Evolutionary conservation across 2,797 vertebrate genomes (phyloP).

Genomic region (Linurgus olivaceus): DNA sequence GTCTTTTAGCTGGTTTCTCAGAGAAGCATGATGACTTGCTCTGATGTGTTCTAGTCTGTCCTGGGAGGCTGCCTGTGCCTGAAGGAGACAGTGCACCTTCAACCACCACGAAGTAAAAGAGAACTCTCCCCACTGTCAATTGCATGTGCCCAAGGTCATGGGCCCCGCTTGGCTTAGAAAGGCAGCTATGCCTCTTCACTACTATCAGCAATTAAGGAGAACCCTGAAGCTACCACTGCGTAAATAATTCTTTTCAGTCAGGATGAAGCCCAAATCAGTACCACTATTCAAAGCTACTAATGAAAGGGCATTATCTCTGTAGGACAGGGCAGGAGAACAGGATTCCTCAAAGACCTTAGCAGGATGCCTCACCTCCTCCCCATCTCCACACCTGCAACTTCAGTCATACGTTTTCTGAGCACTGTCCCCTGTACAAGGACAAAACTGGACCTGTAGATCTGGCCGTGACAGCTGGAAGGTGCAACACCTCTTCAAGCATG

Average conservation of each 20-base stretch:
- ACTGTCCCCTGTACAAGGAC: neutral
- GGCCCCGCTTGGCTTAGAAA: neutral
- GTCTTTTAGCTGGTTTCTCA: conserved; percentile 83
- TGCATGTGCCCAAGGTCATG: neutral
- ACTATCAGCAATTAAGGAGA: neutral
- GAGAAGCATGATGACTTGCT: conserved; percentile 79
- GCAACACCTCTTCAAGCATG: neutral
- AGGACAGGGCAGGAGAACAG: neutral
- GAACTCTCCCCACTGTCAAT: fast-evolving
- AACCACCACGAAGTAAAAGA: neutral
- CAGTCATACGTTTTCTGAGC: neutral
- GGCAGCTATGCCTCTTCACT: neutral
- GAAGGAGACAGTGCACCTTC: neutral
- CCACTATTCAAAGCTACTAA: neutral
- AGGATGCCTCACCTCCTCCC: neutral
- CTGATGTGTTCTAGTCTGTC: conserved; percentile 87
- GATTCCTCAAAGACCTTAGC: neutral
- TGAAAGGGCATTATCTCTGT: neutral
- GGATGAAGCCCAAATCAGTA: neutral
- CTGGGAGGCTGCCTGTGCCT: conserved; percentile 89
- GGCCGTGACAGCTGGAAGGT: neutral
- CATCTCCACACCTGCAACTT: fast-evolving
- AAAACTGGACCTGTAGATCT: neutral
- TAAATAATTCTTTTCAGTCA: neutral
- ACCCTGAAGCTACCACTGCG: fast-evolving